Evolutionary conservation across 2,113 vertebrate genomes (phyloP), one percentile per base, ranked within the genome.

Genomic region (Chitala chitala): DNA sequence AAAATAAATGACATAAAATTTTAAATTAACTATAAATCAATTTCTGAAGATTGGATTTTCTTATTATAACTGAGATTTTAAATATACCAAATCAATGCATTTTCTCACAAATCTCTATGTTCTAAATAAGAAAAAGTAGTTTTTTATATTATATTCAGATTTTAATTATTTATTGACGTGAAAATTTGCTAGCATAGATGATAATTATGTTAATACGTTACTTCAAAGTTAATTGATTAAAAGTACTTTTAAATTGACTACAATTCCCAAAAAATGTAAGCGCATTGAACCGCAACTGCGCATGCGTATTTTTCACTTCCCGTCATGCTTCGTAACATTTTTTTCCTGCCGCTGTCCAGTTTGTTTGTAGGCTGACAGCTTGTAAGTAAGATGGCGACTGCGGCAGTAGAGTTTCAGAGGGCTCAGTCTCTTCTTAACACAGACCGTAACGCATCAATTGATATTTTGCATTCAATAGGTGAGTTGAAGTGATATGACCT

Each of bases 401-500:
- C 94, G 91, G 95, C 95, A 73, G 92, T 97, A 84, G 96, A 97
- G 84, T 96, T 97, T 85, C 94, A 96, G 93, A 94, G 95, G 88
- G 96, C 94, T 22, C 94, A 96, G 92, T 96, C 95, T 88, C 91
- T 98, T 81, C 88, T 96, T 78, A 92, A 90, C 88, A 95, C 95
- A 79, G 95, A 97, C 83, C 90, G 92, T 59, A 86, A 94, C 89
- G 95, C 95, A 29, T 97, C 95, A 78, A 98, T 98, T 77, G 94
- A 95, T 83, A 98, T 98, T 75, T 92, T 97, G 12, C 95, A 96
- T 78, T 95, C 94, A 61, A 96, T 98, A 86, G 95, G 95, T 96
- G 88, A 86, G 90, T n/a, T 69, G 54, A 4, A n/a, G 8, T 26
- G 4, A 22, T 7, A 2, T 44, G 26, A 3, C 13, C 54, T 42